phyloP scores from a whole-genome alignment of 1,140 invertebrate species.

The Zeugodacus cucurbitae region DNA sequence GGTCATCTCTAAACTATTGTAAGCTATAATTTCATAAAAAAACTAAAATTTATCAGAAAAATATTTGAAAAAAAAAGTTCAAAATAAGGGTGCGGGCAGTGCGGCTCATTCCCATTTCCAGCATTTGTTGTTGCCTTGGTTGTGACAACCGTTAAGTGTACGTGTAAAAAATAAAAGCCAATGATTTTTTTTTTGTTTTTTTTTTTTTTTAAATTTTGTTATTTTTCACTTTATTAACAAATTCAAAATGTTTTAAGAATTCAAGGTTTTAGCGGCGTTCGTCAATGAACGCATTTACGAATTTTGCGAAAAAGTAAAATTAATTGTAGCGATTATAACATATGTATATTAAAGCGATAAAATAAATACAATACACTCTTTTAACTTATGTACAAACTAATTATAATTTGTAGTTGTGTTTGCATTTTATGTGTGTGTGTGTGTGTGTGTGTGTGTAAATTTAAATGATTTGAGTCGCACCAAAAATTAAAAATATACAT shows the following conservation, averaged over 20 bases:
- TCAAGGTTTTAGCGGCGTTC: not conserved
- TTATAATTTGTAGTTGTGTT: not conserved
- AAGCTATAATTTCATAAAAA: too few species aligned
- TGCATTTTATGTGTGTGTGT: not conserved
- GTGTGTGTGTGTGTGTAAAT: constrained; percentile 21
- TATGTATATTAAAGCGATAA: not conserved
- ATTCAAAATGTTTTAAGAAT: not conserved
- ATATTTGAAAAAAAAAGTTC: too few species aligned
- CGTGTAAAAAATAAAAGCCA: constrained; percentile 5
- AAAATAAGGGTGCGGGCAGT: too few species aligned
- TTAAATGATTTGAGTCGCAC: constrained; percentile 36
- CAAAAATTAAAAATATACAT: constrained; percentile 41
- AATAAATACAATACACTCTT: constrained; percentile 22
- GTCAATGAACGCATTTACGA: not conserved
- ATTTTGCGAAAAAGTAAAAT: not conserved
- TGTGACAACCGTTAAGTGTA: too few species aligned
- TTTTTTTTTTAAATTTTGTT: not conserved
- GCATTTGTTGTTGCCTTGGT: too few species aligned
- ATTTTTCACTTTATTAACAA: constrained; percentile 23
- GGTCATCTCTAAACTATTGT: too few species aligned
- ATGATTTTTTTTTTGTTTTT: not conserved
- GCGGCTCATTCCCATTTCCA: too few species aligned
- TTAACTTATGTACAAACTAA: constrained; percentile 18
- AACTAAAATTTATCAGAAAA: too few species aligned
- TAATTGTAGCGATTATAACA: not conserved